Evolutionary conservation across 2,888 invertebrate genomes (phyloP).

Genomic region (Cremastobaeus sp.): DNA sequence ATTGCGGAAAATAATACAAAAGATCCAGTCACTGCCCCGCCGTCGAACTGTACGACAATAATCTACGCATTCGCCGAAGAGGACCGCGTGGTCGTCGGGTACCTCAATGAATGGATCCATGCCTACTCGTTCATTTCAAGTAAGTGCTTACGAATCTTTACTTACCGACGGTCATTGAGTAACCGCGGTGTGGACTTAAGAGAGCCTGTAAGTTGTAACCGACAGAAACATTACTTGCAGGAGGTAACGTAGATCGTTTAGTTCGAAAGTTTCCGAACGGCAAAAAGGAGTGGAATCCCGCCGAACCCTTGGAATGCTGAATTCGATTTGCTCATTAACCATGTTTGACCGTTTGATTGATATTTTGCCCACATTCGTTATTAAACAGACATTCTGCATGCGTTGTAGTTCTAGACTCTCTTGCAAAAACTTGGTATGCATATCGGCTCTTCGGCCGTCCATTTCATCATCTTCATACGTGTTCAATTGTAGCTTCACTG

Average conservation of each 20-base stretch:
- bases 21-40: slow-evolving; percentile 64
- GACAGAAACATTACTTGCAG: slow-evolving; percentile 29
- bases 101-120: slow-evolving; percentile 85
- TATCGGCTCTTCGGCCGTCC: slow-evolving; percentile 21
- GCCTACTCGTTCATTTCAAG: slow-evolving; percentile 84
- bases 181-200: slow-evolving; percentile 36
- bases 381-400: slow-evolving; percentile 41
- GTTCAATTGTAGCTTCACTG: slow-evolving; percentile 1
- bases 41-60: slow-evolving; percentile 79
- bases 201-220: no score
- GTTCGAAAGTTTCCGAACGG: background rate
- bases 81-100: slow-evolving; percentile 81
- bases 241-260: slow-evolving; percentile 39
- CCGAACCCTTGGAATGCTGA: no score
- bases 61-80: slow-evolving; percentile 78
- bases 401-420: slow-evolving; percentile 36
- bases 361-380: slow-evolving; percentile 16
- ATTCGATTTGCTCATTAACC: no score
- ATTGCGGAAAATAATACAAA: slow-evolving; percentile 65
- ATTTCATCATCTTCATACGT: slow-evolving; percentile 5
- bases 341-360: no score
- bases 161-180: slow-evolving; percentile 55
- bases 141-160: slow-evolving; percentile 79
- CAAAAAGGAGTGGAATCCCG: no score
- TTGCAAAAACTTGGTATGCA: slow-evolving; percentile 36